These are phyloP conservation scores for Pachypanchax playfairii DNA, from an alignment of 2,113 vertebrate genomes.

Conservation along the genomic window DNA sequence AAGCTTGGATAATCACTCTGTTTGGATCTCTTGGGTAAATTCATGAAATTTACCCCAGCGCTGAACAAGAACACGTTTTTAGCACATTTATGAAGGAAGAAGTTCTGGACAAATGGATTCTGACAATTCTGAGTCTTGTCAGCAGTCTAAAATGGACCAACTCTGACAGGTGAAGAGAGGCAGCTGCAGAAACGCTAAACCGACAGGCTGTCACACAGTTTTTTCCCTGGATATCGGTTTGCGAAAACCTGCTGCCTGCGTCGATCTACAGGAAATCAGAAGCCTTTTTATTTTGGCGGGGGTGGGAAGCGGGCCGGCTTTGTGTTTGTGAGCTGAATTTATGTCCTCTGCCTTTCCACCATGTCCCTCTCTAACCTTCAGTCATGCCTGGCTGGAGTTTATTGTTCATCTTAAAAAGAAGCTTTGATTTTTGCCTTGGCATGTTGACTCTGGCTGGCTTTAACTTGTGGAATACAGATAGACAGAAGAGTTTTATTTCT, in stretches of 20 bases:
- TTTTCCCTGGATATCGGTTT: conserved; percentile 47
- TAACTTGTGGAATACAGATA: too few species aligned
- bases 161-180: conserved; percentile 53
- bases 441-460: conserved; percentile 18
- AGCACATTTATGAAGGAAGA: too few species aligned
- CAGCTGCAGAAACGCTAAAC: conserved; percentile 34
- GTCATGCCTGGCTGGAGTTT: conserved; percentile 9
- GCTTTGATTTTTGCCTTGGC: not conserved
- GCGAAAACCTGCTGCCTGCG: conserved; percentile 18
- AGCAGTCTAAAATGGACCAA: conserved; percentile 43
- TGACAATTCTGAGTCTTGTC: conserved; percentile 29
- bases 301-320: not conserved
- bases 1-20: too few species aligned
- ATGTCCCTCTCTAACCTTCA: conserved; percentile 1
- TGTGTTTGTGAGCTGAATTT: conserved; percentile 18
- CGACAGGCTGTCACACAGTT: conserved; percentile 47
- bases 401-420: conserved; percentile 16
- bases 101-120: not conserved
- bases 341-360: too few species aligned
- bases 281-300: conserved; percentile 37
- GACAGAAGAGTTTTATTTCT: conserved; percentile 14
- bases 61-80: too few species aligned
- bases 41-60: too few species aligned
- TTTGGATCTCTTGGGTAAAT: too few species aligned
- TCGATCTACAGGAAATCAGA: conserved; percentile 46